Base-by-base conservation (phyloP, 2,797 vertebrate species). In the Chloroceryle amazona region DNA sequence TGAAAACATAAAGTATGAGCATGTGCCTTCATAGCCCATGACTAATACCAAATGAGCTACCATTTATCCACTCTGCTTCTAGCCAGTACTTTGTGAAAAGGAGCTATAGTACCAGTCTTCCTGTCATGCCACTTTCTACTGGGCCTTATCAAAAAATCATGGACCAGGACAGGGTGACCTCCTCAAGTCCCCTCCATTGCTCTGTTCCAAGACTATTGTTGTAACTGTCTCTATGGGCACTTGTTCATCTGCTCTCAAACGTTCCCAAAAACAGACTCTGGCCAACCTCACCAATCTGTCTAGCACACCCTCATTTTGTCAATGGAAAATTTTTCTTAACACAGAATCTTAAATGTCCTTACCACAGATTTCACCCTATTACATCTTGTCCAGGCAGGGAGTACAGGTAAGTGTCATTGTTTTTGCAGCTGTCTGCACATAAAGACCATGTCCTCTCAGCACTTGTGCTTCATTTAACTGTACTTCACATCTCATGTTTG, bases 81-180 rank as follows among this genome's bases (percentile, higher is more conserved):
- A 46, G 70, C 6, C 31, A 47, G 12, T 66, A 16, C 7, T 75
- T 65, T 39, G 15, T 23, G 52, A 71, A 89, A 74, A 78, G 9
- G 11, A 51, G 4, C 16, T 33, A 47, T 12, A 74, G 35, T 19
- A 13, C 4, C 10, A 41, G 0, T 47, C 23, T 73, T 80, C 7
- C 31, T 62, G 18, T 33, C 39, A 33, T 44, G 11, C 3, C 47
- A 16, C 29, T 62, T 46, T 63, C 13, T 46, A 4, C 4, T 55
- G n/a, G 6, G 4, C 2, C 7, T 47, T 71, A 15, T 39, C 8
- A 35, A 20, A 63, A 31, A 75, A 21, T 0, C 13, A 6, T 1
- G 11, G 15, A 9, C 18, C 9, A 6, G 7, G 6, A 41, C 4
- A 54, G 5, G 6, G 5, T 35, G 25, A 73, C 19, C 12, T 76